Evolutionary conservation across 2,797 vertebrate genomes (phyloP), one percentile per base, ranked within the genome.

Genomic region (Cyclura pinguis): DNA sequence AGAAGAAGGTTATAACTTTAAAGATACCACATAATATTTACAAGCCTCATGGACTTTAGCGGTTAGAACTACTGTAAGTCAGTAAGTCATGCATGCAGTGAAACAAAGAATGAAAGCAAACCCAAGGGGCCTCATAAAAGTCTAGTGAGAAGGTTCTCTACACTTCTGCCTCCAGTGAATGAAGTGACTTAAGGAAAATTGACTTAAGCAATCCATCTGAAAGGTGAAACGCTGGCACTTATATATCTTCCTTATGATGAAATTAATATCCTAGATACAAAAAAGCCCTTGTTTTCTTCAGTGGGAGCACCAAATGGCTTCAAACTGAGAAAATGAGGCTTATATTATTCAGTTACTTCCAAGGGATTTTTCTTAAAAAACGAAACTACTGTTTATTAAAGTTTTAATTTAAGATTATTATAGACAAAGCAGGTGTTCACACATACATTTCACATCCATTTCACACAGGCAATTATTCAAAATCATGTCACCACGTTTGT

Each of bases 21-120:
- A 35, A 6, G 3, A 24, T 73, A 47, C 32, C 72, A 69, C 52
- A 14, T 83, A 57, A 10, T 0, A 0, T 50, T 83, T 85, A 13
- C 20, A 32, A 55, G 57, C 55, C 67, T 94, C 2, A 29, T 0
- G 35, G 80, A 50, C 0, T 12, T 22, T 84, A 82, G 7, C 73
- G 73, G 90, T 67, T 59, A 0, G 55, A 87, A 57, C 59, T 89
- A 80, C 69, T 50, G 55, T 82, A 82, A 84, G 27, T 57, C 90
- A 18, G 52, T 55, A 62, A 7, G 84, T 64, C 59, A 1, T n/a
- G 18, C n/a, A 0, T 85, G 16, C 10, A 14, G 24, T 38, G 52
- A 89, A 87, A 89, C 27, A 88, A 89, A 76, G 67, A 62, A 6
- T n/a, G 35, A 47, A 82, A 59, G 20, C 42, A 90, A 88, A 84